These are phyloP conservation scores for Poecilobothrus nobilitatus DNA, from an alignment of 2,888 invertebrate species.

Conservation along the genomic window DNA sequence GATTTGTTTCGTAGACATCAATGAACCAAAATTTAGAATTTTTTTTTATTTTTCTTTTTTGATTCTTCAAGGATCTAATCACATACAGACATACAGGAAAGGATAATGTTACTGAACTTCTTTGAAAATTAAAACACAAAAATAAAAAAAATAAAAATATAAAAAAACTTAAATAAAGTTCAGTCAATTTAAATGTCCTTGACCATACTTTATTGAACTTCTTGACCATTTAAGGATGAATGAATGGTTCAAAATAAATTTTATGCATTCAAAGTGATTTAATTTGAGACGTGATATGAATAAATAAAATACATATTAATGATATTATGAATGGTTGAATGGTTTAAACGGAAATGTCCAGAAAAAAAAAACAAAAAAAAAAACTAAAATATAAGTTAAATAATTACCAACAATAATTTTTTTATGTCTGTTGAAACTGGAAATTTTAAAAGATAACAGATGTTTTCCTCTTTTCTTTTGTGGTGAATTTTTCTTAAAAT, in stretches of 20 bases:
- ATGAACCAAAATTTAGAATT: no score
- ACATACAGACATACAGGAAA: no score
- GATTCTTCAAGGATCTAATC: not conserved
- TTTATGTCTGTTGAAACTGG: not conserved
- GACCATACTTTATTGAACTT: not conserved
- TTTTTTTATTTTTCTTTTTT: no score
- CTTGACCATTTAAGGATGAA: no score
- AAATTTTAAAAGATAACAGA: not conserved
- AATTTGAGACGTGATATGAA: not conserved
- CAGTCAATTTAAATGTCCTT: not conserved
- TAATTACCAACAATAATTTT: not conserved
- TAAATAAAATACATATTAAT: not conserved
- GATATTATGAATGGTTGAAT: no score
- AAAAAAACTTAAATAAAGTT: not conserved
- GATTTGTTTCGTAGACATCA: no score
- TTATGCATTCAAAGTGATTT: no score
- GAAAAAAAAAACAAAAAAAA: not conserved
- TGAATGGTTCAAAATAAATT: no score
- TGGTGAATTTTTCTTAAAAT: no score
- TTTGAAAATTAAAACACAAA: no score
- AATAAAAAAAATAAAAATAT: no score
- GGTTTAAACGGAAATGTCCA: no score
- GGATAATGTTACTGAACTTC: not conserved
- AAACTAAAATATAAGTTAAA: not conserved
- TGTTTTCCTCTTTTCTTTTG: not conserved